Evolutionary conservation across 2,113 vertebrate species (phyloP).

Genomic region (Benitochromis conjunctus): DNA sequence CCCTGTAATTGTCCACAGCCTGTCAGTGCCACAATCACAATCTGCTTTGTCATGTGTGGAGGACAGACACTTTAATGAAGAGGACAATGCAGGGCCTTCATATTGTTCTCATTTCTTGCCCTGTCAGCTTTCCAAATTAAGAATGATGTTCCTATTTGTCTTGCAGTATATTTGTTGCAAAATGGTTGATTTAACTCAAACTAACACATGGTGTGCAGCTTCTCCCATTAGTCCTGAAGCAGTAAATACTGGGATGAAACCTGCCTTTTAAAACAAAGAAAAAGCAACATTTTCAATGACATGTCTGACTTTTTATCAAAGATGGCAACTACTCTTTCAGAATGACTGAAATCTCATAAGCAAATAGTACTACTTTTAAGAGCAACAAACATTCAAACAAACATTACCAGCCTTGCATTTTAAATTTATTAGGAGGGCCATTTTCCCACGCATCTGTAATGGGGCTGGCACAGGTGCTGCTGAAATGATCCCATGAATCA

Average conservation of each 20-base stretch:
- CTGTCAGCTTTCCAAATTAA: conserved; percentile 68
- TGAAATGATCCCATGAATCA: conserved; percentile 32
- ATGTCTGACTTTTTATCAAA: conserved; percentile 2
- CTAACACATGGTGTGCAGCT: conserved; percentile 19
- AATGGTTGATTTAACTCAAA: conserved; percentile 61
- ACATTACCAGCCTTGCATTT: neutral
- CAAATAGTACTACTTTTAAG: neutral
- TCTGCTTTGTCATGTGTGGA: conserved; percentile 50
- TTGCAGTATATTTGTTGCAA: conserved; percentile 56
- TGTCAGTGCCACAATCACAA: conserved; percentile 51
- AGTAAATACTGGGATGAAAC: conserved; percentile 21
- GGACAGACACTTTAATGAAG: conserved; percentile 64
- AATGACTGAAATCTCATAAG: neutral
- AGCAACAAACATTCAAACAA: neutral
- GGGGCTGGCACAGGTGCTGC: neutral
- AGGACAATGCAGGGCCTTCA: conserved; percentile 20
- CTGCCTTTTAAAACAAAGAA: conserved; percentile 1
- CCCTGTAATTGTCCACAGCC: conserved; percentile 55
- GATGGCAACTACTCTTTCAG: neutral
- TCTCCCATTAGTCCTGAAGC: conserved; percentile 13
- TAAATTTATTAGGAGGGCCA: neutral
- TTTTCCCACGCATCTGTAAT: neutral
- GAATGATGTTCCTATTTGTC: conserved; percentile 70
- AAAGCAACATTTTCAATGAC: conserved; percentile 6
- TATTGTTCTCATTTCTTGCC: conserved; percentile 69